Conservation (phyloP, 1,140 invertebrate species). For the Grapholita molesta region DNA sequence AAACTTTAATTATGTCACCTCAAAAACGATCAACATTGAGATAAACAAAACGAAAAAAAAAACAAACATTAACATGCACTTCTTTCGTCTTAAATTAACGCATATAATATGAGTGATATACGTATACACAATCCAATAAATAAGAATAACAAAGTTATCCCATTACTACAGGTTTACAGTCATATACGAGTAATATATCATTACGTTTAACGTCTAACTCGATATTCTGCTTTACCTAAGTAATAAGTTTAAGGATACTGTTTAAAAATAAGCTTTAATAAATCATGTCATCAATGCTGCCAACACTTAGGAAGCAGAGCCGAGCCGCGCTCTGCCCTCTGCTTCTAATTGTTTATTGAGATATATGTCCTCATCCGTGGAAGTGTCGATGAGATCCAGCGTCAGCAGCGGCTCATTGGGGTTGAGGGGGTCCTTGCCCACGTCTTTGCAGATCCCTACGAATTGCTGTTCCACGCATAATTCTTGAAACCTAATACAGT, state of each 20-base stretch:
- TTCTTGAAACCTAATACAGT: slow-evolving; percentile 79
- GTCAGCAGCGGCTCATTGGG: slow-evolving; percentile 73
- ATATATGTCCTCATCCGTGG: slow-evolving; percentile 74
- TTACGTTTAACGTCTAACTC: background rate
- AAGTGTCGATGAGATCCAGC: slow-evolving; percentile 79
- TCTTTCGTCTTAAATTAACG: slow-evolving; percentile 1
- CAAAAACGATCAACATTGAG: slow-evolving; percentile 5
- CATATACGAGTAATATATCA: background rate
- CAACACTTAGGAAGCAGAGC: slow-evolving; percentile 39
- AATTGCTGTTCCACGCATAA: slow-evolving; percentile 79
- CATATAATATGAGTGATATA: slow-evolving; percentile 2
- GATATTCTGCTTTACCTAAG: slow-evolving; percentile 10
- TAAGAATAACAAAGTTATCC: background rate
- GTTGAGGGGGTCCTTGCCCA: slow-evolving; percentile 70
- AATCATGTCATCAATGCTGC: background rate
- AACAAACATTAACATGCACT: slow-evolving; percentile 16
- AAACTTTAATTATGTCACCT: slow-evolving; percentile 2
- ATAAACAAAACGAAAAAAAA: slow-evolving; percentile 15
- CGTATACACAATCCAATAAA: background rate
- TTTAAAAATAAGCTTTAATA: slow-evolving; percentile 10
- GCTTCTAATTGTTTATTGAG: slow-evolving; percentile 74
- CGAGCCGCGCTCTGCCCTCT: slow-evolving; percentile 72
- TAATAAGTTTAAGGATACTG: background rate
- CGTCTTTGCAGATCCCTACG: slow-evolving; percentile 76
- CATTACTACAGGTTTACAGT: background rate